Base-by-base conservation (phyloP, 2,888 invertebrate species). In the Drosophila melanocephala region DNA sequence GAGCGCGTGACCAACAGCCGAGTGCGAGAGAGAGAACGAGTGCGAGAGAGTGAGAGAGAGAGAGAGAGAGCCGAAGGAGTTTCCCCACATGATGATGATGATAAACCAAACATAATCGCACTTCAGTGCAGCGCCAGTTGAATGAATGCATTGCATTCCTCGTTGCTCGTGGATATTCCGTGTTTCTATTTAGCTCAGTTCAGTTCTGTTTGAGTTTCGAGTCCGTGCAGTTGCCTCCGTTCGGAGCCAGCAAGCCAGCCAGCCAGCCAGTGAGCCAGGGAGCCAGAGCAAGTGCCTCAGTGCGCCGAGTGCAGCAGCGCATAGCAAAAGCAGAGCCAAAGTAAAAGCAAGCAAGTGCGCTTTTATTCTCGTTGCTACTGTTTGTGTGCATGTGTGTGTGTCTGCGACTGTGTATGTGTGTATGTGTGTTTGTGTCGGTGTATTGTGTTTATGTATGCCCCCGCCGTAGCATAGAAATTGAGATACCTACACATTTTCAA, bases 121-220 rank as follows among this genome's bases (percentile, higher is more conserved):
- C 71, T 79, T 83, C 86, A n/a, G 85, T 86, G 86, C 80, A 66
- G 53, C 59, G 65, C 63, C 60, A 52, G 62, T 42, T 74, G 88
- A 84, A 73, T 86, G 86, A 84, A 73, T 86, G 86, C 86, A 88
- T 75, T 85, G 88, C 85, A 85, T 81, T 87, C 47, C 47, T 79
- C 66, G 74, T 61, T 47, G 42, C 68, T 70, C 68, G 68, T 56
- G 56, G 22, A 60, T 39, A n/a, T 68, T 61, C 22, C 22, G 39
- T 65, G 30, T 44, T 69, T 51, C 42, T 30, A 32, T 50, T 72
- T 42, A n/a, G 50, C 60, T 39, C 60, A 30, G 35, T 84, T 92
- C 84, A 92, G 92, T 92, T 89, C 87, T 87, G 88, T 83, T 91
- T 87, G 87, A 91, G 83, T 90, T 84, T 87, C 84, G 89, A 87